Percentiles rank a stretch among this genome's conserved stretches.
These are phyloP conservation scores for Ischnus inquisitorius DNA, from an alignment of 2,888 invertebrate species.

Conservation along the genomic window DNA sequence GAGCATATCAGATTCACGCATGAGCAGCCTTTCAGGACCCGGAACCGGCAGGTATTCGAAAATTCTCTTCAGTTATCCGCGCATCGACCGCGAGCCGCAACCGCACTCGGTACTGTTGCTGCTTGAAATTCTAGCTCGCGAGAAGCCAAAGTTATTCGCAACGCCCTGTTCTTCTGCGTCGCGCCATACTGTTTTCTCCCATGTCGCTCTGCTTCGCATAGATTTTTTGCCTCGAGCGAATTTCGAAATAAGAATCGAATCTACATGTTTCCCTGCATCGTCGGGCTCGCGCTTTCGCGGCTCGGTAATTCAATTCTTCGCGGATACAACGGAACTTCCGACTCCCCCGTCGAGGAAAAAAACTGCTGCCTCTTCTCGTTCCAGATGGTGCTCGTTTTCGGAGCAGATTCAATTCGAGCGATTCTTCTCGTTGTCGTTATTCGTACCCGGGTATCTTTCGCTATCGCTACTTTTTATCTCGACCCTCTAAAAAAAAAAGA, in stretches of 20 bases:
- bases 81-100: not conserved
- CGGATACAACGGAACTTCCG: constrained; percentile 40
- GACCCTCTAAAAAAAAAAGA: not conserved
- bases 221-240: constrained; percentile 46
- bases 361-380: constrained; percentile 14
- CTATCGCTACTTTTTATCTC: not conserved
- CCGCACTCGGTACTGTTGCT: not conserved
- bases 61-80: not conserved
- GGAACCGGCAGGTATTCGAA: not conserved
- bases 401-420: not conserved
- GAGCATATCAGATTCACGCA: not conserved
- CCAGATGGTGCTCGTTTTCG: constrained; percentile 49
- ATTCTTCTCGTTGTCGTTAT: constrained; percentile 26
- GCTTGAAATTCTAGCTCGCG: constrained; percentile 17
- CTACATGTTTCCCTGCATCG: constrained; percentile 9
- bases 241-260: constrained; percentile 21
- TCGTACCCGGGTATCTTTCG: constrained; percentile 23
- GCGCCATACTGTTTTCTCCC: not conserved
- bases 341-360: constrained; percentile 23
- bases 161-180: not conserved
- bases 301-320: constrained; percentile 71
- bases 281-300: not conserved
- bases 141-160: constrained; percentile 16
- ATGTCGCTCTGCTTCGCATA: constrained; percentile 9
- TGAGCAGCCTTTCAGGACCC: not conserved